Evolutionary conservation across 2,888 invertebrate species (phyloP).

Genomic region (Octonoba sinensis): DNA sequence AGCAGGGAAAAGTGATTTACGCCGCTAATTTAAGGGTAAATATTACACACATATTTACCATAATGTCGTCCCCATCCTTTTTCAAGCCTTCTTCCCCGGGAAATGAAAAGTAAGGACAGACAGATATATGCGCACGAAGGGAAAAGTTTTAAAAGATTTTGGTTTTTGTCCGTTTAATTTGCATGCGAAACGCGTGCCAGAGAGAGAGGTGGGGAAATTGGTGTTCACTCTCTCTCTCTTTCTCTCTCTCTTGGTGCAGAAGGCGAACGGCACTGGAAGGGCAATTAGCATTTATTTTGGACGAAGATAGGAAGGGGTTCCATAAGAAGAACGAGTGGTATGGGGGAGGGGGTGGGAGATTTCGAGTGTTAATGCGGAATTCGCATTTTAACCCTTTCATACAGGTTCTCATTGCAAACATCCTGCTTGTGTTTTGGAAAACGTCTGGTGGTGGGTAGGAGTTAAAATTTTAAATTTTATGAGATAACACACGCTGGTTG

Average conservation of each 20-base stretch:
- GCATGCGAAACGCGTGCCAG: slow-evolving; percentile 14
- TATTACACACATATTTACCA: slow-evolving; percentile 56
- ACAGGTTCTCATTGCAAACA: too few relatives aligned
- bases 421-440: too few relatives aligned
- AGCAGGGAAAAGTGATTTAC: slow-evolving; percentile 38
- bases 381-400: too few relatives aligned
- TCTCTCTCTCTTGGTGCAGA: too few relatives aligned
- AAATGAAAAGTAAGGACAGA: slow-evolving; percentile 2
- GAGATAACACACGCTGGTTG: too few relatives aligned
- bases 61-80: slow-evolving; percentile 29
- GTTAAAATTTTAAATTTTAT: too few relatives aligned
- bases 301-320: slow-evolving; percentile 8
- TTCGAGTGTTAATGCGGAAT: background rate
- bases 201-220: background rate
- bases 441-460: too few relatives aligned
- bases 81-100: slow-evolving; percentile 10
- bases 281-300: slow-evolving; percentile 42
- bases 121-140: background rate
- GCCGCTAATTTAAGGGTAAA: slow-evolving; percentile 56
- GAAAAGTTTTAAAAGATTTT: slow-evolving; percentile 24
- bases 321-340: background rate
- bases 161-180: slow-evolving; percentile 44
- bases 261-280: too few relatives aligned
- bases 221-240: too few relatives aligned
- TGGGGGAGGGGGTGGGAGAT: background rate